Base-by-base conservation (phyloP, 1,140 invertebrate genomes). In the Drosophila oshimai region DNA sequence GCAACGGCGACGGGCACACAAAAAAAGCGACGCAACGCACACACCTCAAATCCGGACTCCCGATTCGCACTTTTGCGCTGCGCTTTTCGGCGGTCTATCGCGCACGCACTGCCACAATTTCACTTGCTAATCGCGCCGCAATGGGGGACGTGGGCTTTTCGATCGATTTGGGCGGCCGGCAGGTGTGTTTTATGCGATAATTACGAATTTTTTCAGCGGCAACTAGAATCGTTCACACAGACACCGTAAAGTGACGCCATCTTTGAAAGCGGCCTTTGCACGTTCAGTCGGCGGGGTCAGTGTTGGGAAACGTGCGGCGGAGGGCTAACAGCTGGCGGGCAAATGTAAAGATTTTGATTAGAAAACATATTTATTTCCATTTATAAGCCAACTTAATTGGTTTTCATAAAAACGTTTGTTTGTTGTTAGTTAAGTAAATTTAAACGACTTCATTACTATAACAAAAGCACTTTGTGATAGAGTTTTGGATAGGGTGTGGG, bases 361-460 rank as follows among this genome's bases (percentile, higher is more conserved):
- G n/a, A n/a, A n/a, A n/a, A n/a, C n/a, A 22, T 22, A 17, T 37
- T 6, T 29, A 94, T 95, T 95, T 91, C n/a, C n/a, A n/a, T n/a
- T n/a, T n/a, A n/a, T n/a, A n/a, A n/a, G n/a, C n/a, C n/a, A n/a
- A n/a, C n/a, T n/a, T n/a, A n/a, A n/a, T n/a, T n/a, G n/a, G n/a
- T n/a, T n/a, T n/a, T n/a, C n/a, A n/a, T n/a, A n/a, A n/a, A n/a
- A n/a, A n/a, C n/a, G n/a, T n/a, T n/a, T n/a, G n/a, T n/a, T n/a
- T n/a, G n/a, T n/a, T n/a, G n/a, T n/a, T n/a, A n/a, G n/a, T n/a
- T n/a, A n/a, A n/a, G n/a, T n/a, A n/a, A n/a, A n/a, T n/a, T n/a
- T n/a, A n/a, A n/a, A n/a, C n/a, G n/a, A n/a, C n/a, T n/a, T n/a
- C n/a, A n/a, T n/a, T n/a, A n/a, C n/a, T n/a, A n/a, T n/a, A n/a